Evolutionary conservation across 2,113 vertebrate genomes (phyloP).

Genomic region (Heteronetta atricapilla): DNA sequence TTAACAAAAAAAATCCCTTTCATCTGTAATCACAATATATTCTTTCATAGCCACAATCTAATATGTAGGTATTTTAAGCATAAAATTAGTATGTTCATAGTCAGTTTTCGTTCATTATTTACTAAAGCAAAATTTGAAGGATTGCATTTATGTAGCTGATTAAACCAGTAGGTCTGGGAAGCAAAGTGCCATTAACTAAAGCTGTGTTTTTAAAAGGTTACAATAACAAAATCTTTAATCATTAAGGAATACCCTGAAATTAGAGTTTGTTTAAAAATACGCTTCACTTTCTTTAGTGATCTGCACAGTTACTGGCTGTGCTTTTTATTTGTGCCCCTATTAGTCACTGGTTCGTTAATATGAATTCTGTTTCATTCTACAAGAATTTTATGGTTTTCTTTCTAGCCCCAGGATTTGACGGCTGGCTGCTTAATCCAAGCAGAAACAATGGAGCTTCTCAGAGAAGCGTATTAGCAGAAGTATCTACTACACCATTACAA

Average conservation of each 20-base stretch:
- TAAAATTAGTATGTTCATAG: not conserved
- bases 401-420: not conserved
- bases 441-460: not conserved
- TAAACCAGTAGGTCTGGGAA: not conserved
- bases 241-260: not conserved
- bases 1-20: not conserved
- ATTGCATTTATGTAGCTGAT: not conserved
- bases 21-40: not conserved
- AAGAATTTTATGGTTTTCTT: not conserved
- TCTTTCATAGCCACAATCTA: not conserved
- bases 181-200: not conserved
- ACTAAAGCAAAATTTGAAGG: not conserved
- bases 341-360: constrained; percentile 13
- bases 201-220: not conserved
- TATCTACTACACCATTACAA: not conserved
- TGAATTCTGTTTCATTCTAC: not conserved
- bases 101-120: constrained; percentile 15
- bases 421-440: not conserved
- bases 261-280: not conserved
- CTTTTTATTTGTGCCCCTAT: not conserved
- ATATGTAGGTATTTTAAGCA: not conserved
- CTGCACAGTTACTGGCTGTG: not conserved
- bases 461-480: not conserved
- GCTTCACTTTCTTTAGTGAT: not conserved
- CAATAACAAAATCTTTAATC: not conserved